phyloP scores from a whole-genome alignment of 2,797 vertebrate species.

The Orestias chungarensis region DNA sequence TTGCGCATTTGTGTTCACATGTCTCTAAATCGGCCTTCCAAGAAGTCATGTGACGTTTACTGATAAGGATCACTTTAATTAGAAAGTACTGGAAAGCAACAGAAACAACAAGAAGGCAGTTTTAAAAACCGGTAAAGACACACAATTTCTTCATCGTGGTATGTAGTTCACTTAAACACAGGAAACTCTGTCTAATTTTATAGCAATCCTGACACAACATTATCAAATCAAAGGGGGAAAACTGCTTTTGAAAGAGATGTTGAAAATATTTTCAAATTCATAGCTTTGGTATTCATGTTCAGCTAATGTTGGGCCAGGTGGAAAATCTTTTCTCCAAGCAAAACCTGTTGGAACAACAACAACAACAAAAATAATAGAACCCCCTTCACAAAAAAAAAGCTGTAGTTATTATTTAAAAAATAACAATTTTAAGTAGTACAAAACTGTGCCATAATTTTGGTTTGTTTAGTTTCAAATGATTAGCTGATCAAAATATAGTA shows the following conservation, averaged over 20 bases:
- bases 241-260: background rate
- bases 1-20: background rate
- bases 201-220: background rate
- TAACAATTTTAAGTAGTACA: no score
- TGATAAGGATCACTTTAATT: background rate
- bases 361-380: no score
- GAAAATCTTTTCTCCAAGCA: background rate
- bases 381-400: no score
- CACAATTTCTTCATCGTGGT: background rate
- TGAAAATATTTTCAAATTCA: background rate
- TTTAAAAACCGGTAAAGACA: background rate
- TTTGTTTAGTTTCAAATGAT: no score
- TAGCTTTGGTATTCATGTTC: background rate
- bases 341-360: no score
- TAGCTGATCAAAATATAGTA: no score
- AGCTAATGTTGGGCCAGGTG: background rate
- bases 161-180: background rate
- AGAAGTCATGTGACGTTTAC: slow-evolving; percentile 17
- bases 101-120: background rate
- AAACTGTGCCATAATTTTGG: no score
- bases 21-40: slow-evolving; percentile 9
- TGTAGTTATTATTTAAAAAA: no score
- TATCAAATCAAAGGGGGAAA: background rate
- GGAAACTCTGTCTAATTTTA: background rate
- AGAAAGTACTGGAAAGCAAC: slow-evolving; percentile 1